phyloP scores from a whole-genome alignment of 2,113 vertebrate species.

The Zosterops borbonicus region DNA sequence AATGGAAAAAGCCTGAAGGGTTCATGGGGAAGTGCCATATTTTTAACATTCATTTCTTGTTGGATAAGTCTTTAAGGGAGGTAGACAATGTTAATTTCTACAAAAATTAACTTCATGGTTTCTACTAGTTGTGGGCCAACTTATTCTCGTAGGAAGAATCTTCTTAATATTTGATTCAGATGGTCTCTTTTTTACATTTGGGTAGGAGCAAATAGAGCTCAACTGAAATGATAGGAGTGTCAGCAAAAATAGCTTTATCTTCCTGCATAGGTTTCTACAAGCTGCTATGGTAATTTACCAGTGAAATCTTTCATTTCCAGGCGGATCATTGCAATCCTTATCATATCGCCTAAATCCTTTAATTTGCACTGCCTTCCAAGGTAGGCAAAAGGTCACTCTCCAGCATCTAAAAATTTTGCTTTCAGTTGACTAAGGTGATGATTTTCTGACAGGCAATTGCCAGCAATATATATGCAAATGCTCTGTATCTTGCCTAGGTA shows the following conservation, averaged over 20 bases:
- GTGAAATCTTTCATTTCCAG: not conserved
- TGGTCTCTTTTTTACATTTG: not conserved
- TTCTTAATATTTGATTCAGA: not conserved
- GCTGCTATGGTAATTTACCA: not conserved
- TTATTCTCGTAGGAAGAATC: not conserved
- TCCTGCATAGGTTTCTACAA: not conserved
- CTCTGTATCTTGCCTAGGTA: not conserved
- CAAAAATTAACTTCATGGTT: not conserved
- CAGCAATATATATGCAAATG: conserved; percentile 15
- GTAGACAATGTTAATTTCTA: not conserved
- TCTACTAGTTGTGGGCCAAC: not conserved
- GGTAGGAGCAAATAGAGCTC: not conserved
- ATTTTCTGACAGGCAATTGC: not conserved
- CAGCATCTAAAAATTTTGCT: not conserved
- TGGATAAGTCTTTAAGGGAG: not conserved
- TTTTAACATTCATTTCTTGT: not conserved
- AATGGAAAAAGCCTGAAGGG: not conserved
- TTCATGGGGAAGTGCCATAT: not conserved
- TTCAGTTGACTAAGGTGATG: not conserved
- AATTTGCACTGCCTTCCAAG: not conserved
- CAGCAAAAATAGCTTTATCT: not conserved
- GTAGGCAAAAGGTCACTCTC: not conserved
- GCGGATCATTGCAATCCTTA: not conserved
- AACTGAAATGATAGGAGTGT: not conserved
- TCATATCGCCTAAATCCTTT: not conserved